These are phyloP conservation scores for Drosophila eugracilis DNA, from an alignment of 1,140 invertebrate genomes.

Conservation along the genomic window DNA sequence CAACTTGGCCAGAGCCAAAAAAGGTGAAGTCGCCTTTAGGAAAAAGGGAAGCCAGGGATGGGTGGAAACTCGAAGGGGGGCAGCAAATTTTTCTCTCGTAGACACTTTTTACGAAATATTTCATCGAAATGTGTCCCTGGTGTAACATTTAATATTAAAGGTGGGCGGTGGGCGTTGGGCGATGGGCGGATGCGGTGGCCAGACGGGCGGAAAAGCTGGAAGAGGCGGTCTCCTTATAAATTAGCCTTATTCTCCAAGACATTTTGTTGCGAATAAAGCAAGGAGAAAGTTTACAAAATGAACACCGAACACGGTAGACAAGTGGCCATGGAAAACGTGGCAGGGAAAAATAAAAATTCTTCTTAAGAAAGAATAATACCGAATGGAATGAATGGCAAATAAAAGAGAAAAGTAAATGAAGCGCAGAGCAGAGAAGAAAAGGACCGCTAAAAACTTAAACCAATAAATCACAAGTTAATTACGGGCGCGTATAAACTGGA, in stretches of 20 bases:
- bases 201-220: conserved; percentile 11
- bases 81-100: conserved; percentile 76
- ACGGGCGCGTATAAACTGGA: conserved; percentile 81
- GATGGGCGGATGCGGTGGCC: conserved; percentile 45
- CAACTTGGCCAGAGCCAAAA: conserved; percentile 39
- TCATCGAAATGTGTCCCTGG: conserved; percentile 85
- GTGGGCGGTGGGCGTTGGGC: too few relatives aligned
- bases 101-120: conserved; percentile 85
- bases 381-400: conserved; percentile 19
- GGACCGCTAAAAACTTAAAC: conserved; percentile 68
- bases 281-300: conserved; percentile 77
- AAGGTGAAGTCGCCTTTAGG: conserved; percentile 12
- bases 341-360: conserved; percentile 30
- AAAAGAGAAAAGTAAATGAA: conserved; percentile 65
- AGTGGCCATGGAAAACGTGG: conserved; percentile 30
- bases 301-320: conserved; percentile 41
- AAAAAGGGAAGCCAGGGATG: not conserved
- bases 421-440: conserved; percentile 26
- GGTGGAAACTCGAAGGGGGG: too few relatives aligned
- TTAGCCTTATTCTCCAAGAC: conserved; percentile 83
- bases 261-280: conserved; percentile 81
- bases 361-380: conserved; percentile 17
- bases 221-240: conserved; percentile 70
- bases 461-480: conserved; percentile 85
- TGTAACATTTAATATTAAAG: conserved; percentile 85